Evolutionary conservation across 2,797 vertebrate species (phyloP).

Genomic region (Anas flavirostris): DNA sequence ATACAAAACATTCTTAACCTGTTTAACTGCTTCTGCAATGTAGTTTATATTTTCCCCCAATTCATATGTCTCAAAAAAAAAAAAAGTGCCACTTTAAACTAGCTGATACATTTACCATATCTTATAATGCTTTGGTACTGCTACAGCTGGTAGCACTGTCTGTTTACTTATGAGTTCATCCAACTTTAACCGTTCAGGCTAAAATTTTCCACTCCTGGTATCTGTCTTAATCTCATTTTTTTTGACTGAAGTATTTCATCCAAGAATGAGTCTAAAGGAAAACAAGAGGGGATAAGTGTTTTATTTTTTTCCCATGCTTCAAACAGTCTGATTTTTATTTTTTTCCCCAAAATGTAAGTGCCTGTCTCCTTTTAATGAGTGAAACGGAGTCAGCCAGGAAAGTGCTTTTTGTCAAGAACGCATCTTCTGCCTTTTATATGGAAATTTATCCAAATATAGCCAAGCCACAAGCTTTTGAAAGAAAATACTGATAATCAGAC

Average conservation of each 20-base stretch:
- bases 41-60: neutral
- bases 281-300: neutral
- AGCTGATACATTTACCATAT: neutral
- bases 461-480: neutral
- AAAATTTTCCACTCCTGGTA: neutral
- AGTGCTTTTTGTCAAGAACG: neutral
- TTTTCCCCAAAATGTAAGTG: neutral
- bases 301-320: neutral
- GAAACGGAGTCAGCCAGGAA: neutral
- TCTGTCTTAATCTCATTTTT: neutral
- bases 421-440: neutral
- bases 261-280: neutral
- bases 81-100: neutral
- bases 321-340: neutral
- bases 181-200: neutral
- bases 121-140: neutral
- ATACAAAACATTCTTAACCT: neutral
- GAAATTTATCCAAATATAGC: neutral
- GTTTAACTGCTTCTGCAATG: neutral
- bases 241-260: neutral
- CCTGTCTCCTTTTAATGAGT: neutral
- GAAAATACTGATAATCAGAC: neutral
- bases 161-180: neutral
- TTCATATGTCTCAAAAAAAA: neutral
- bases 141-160: neutral